Evolutionary conservation across 2,888 invertebrate species (phyloP).

Genomic region (Catotricha subobsoleta): DNA sequence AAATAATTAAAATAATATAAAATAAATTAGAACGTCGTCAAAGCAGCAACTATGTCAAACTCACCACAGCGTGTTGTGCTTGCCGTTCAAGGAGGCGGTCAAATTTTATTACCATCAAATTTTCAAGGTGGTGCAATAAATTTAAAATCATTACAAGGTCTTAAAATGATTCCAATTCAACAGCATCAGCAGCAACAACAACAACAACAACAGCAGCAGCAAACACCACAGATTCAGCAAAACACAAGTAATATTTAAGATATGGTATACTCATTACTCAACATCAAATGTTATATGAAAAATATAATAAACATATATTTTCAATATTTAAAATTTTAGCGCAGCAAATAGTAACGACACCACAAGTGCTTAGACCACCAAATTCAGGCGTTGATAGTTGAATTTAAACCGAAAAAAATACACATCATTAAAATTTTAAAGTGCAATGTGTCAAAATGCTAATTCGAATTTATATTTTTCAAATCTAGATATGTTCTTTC

Average conservation of each 20-base stretch:
- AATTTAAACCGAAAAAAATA: too few species aligned
- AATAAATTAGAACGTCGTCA: slow-evolving; percentile 12
- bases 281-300: background rate
- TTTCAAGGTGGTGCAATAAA: slow-evolving; percentile 41
- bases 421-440: too few species aligned
- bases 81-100: slow-evolving; percentile 36
- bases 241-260: slow-evolving; percentile 11
- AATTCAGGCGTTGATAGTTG: background rate
- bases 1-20: background rate
- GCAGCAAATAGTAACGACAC: slow-evolving; percentile 11
- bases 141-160: slow-evolving; percentile 40
- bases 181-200: slow-evolving; percentile 18
- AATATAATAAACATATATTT: background rate
- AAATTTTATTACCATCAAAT: slow-evolving; percentile 41
- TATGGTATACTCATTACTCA: background rate
- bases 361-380: slow-evolving; percentile 7
- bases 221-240: slow-evolving; percentile 12
- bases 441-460: too few species aligned
- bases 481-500: too few species aligned
- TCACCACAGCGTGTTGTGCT: slow-evolving; percentile 31
- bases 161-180: slow-evolving; percentile 40
- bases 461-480: too few species aligned
- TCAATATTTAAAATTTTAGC: background rate
- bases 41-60: slow-evolving; percentile 16
- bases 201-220: too few species aligned